phyloP scores from a whole-genome alignment of 2,797 vertebrate species.

The Rhyacichthys aspro region DNA sequence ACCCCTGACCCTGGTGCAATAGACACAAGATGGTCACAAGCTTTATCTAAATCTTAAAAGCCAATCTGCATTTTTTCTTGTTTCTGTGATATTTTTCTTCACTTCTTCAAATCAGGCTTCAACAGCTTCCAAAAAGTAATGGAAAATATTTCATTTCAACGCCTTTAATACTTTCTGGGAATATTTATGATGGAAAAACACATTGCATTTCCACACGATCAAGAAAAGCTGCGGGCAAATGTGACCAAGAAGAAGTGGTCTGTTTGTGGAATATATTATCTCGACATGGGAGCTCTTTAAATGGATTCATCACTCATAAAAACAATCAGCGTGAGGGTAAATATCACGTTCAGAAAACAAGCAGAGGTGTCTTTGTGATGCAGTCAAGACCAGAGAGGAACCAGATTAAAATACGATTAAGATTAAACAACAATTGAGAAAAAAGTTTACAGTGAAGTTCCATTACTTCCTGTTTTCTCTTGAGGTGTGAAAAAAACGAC shows the following conservation, averaged over 20 bases:
- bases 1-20: no score
- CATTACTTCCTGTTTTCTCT: no score
- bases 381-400: slow-evolving; percentile 36
- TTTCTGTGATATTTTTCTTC: slow-evolving; percentile 8
- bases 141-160: slow-evolving; percentile 59
- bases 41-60: no score
- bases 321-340: slow-evolving; percentile 41
- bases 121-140: slow-evolving; percentile 32
- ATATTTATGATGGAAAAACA: slow-evolving; percentile 61
- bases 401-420: no score
- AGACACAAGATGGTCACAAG: no score
- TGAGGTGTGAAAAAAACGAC: no score
- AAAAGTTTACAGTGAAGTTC: no score
- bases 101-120: slow-evolving; percentile 31
- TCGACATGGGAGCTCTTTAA: slow-evolving; percentile 57
- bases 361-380: slow-evolving; percentile 23
- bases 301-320: slow-evolving; percentile 72
- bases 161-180: slow-evolving; percentile 52
- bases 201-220: slow-evolving; percentile 37
- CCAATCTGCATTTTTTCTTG: no score
- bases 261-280: slow-evolving; percentile 50
- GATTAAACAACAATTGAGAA: no score
- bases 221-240: slow-evolving; percentile 46
- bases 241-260: slow-evolving; percentile 39
- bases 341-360: slow-evolving; percentile 46